A percentile compares a stretch with the other conserved stretches of the same genome.
Conservation (phyloP, 2,113 vertebrate genomes). For the Phaethon lepturus region DNA sequence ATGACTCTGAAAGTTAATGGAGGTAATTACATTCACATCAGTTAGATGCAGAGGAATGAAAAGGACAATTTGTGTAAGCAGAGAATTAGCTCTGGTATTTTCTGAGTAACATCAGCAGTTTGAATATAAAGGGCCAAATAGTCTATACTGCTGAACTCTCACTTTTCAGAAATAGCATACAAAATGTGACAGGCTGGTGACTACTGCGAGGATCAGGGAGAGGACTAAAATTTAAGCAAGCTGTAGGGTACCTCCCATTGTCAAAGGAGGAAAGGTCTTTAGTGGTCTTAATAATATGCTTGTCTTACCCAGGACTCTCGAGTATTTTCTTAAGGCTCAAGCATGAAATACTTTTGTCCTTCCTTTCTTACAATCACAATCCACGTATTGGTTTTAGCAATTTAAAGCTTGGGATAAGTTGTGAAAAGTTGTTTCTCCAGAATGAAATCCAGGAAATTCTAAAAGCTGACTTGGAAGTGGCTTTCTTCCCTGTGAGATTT, state of each 20-base stretch:
- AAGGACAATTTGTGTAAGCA: neutral
- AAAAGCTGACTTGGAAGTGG: neutral
- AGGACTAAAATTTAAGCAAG: neutral
- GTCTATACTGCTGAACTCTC: neutral
- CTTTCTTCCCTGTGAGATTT: neutral
- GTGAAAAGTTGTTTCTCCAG: neutral
- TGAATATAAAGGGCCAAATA: neutral
- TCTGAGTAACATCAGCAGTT: neutral
- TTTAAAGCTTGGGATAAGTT: neutral
- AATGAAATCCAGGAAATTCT: neutral
- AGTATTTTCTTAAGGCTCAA: neutral
- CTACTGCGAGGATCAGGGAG: neutral
- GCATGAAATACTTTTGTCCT: neutral
- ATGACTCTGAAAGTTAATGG: neutral
- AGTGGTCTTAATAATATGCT: neutral
- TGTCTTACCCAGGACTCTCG: neutral
- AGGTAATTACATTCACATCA: conserved; percentile 8
- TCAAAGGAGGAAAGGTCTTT: neutral
- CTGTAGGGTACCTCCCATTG: too few species aligned
- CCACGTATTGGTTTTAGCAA: neutral
- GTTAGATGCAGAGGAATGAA: neutral
- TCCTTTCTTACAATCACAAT: neutral
- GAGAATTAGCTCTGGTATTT: conserved; percentile 9
- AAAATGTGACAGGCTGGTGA: neutral
- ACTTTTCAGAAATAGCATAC: neutral